Evolutionary conservation across 2,888 invertebrate species (phyloP).

Genomic region (Hoplodrina blanda): DNA sequence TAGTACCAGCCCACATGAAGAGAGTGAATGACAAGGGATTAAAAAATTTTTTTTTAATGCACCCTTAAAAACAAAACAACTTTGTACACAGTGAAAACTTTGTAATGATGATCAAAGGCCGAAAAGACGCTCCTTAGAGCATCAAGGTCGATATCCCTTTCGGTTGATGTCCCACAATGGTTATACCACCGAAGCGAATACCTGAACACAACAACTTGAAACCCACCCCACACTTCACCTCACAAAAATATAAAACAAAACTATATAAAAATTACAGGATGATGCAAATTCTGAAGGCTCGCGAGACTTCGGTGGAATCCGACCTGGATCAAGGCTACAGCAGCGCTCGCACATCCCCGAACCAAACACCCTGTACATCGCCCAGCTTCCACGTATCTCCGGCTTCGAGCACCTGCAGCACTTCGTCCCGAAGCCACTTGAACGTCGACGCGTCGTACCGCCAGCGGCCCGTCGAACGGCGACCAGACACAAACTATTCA

Average conservation of each 20-base stretch:
- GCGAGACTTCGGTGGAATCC: slow-evolving; percentile 74
- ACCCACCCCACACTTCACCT: neutral
- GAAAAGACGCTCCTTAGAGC: slow-evolving; percentile 72
- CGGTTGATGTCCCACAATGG: slow-evolving; percentile 84
- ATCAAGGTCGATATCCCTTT: slow-evolving; percentile 80
- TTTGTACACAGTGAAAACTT: no score
- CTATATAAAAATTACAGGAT: slow-evolving; percentile 74
- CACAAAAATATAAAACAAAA: neutral
- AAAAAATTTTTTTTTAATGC: no score
- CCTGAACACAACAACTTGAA: slow-evolving; percentile 62
- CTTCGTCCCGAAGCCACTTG: slow-evolving; percentile 70
- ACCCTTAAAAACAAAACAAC: no score
- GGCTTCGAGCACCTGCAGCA: slow-evolving; percentile 76
- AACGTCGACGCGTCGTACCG: slow-evolving; percentile 71
- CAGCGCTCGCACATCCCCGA: slow-evolving; percentile 83
- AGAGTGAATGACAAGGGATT: no score
- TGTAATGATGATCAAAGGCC: slow-evolving; percentile 79
- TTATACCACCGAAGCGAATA: slow-evolving; percentile 85
- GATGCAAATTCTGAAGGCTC: slow-evolving; percentile 85
- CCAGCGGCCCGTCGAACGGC: slow-evolving; percentile 69
- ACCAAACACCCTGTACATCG: slow-evolving; percentile 80
- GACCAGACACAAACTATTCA: slow-evolving; percentile 67
- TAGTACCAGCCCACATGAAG: no score
- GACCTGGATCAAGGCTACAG: slow-evolving; percentile 85
- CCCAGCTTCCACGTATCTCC: slow-evolving; percentile 78